Conservation (phyloP, 92 coral and sea anemone genomes). For the Paragorgia papillata region DNA sequence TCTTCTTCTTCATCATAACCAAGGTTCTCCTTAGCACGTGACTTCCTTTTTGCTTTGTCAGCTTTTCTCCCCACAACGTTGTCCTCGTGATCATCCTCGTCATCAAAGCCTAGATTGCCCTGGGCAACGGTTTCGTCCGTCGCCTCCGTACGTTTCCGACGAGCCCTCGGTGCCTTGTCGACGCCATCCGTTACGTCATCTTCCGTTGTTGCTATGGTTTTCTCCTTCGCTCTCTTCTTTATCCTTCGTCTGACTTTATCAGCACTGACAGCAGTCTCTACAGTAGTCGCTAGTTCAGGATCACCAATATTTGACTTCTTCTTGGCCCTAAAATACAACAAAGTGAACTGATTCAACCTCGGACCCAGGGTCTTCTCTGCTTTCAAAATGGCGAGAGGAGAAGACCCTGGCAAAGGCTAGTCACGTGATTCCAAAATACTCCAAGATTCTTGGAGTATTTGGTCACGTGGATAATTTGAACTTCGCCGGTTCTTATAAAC, state of each 20-base stretch:
- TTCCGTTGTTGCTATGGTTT: constrained; percentile 56
- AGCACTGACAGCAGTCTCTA: constrained; percentile 30
- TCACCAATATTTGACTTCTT: constrained; percentile 17
- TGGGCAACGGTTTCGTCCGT: constrained; percentile 27
- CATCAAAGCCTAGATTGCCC: constrained; percentile 80
- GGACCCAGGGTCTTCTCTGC: background rate
- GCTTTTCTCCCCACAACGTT: constrained; percentile 24
- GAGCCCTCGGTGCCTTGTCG: background rate
- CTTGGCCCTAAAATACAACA: constrained; percentile 9
- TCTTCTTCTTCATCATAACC: constrained; percentile 5
- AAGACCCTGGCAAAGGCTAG: background rate
- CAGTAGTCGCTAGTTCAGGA: background rate
- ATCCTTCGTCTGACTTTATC: constrained; percentile 55
- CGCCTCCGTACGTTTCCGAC: background rate
- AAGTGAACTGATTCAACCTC: background rate
- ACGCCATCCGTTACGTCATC: constrained; percentile 57
- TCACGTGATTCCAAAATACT: no score
- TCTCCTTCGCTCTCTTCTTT: constrained; percentile 69
- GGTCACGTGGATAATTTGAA: no score
- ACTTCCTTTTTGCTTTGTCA: background rate
- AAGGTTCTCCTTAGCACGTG: background rate
- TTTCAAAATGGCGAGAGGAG: background rate
- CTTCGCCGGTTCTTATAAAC: no score
- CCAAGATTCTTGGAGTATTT: no score
- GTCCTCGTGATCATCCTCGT: constrained; percentile 48